These are phyloP conservation scores for Pagetopsis macropterus DNA, from an alignment of 2,797 vertebrate genomes.

Conservation along the genomic window DNA sequence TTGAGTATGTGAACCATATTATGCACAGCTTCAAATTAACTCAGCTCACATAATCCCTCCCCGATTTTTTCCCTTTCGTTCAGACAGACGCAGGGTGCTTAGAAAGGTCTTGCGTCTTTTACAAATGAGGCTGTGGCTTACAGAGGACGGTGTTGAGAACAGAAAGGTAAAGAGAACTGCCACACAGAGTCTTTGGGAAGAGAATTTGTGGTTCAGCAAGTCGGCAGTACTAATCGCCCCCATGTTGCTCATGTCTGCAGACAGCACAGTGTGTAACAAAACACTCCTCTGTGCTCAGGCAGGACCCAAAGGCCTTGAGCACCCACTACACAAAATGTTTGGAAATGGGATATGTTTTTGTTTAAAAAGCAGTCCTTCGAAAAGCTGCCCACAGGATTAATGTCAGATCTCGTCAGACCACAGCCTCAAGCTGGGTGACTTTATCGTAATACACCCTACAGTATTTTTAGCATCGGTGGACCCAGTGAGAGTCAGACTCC, in stretches of 20 bases:
- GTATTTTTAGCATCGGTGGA: constrained; percentile 41
- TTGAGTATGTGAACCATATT: constrained; percentile 30
- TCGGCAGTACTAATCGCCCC: constrained; percentile 37
- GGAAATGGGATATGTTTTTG: constrained; percentile 44
- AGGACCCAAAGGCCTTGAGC: constrained; percentile 43
- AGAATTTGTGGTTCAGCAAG: constrained; percentile 23
- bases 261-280: constrained; percentile 42
- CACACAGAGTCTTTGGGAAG: constrained; percentile 36
- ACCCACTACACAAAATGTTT: constrained; percentile 43
- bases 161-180: constrained; percentile 42
- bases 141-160: constrained; percentile 37
- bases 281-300: constrained; percentile 34
- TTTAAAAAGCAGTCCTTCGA: constrained; percentile 36
- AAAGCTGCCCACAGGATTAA: constrained; percentile 53
- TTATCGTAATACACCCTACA: constrained; percentile 23
- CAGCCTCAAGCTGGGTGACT: constrained; percentile 29
- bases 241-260: constrained; percentile 56
- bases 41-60: constrained; percentile 51
- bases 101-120: constrained; percentile 50
- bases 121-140: constrained; percentile 58
- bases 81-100: constrained; percentile 24
- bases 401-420: constrained; percentile 37
- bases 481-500: constrained; percentile 19
- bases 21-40: constrained; percentile 53
- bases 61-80: constrained; percentile 15